Percentiles rank a stretch among this genome's conserved stretches.
Conservation (phyloP, 1,140 invertebrate species). For the Drosophila neocordata region DNA sequence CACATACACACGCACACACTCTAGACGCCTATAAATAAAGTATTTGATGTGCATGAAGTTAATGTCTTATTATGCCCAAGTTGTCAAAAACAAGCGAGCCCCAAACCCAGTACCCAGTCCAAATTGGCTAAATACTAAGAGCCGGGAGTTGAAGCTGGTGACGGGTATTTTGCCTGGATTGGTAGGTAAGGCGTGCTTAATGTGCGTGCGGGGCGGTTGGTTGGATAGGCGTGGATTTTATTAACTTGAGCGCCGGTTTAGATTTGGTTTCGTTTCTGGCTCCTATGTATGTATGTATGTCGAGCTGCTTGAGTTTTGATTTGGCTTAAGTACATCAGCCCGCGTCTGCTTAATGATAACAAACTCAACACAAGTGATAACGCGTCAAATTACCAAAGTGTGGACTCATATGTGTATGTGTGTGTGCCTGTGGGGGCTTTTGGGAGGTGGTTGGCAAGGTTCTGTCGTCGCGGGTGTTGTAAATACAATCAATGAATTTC, state of each 20-base stretch:
- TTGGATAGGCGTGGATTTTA: constrained; percentile 56
- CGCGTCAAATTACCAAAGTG: constrained; percentile 76
- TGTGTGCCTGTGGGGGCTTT: neutral
- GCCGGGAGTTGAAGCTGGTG: neutral
- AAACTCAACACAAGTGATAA: constrained; percentile 81
- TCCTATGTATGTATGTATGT: constrained; percentile 10
- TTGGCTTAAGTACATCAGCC: constrained; percentile 72
- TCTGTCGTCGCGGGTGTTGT: constrained; percentile 60
- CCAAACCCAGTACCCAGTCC: constrained; percentile 12
- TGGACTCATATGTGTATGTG: constrained; percentile 25
- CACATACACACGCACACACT: constrained; percentile 50
- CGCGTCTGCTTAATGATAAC: constrained; percentile 77
- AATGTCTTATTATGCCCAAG: constrained; percentile 81
- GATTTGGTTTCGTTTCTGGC: constrained; percentile 24
- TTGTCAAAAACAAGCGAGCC: constrained; percentile 77
- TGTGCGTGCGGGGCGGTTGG: constrained; percentile 52
- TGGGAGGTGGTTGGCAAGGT: neutral
- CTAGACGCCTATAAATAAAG: constrained; percentile 76
- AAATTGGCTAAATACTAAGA: constrained; percentile 33
- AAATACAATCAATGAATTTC: constrained; percentile 81
- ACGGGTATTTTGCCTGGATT: constrained; percentile 40
- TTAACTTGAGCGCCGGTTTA: constrained; percentile 57
- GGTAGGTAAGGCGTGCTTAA: constrained; percentile 67
- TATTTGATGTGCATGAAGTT: constrained; percentile 81
- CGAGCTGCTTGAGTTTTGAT: constrained; percentile 57